A percentile compares a stretch with the other conserved stretches of the same genome.
Conservation (phyloP, 2,888 invertebrate species). For the Cantharis rustica region DNA sequence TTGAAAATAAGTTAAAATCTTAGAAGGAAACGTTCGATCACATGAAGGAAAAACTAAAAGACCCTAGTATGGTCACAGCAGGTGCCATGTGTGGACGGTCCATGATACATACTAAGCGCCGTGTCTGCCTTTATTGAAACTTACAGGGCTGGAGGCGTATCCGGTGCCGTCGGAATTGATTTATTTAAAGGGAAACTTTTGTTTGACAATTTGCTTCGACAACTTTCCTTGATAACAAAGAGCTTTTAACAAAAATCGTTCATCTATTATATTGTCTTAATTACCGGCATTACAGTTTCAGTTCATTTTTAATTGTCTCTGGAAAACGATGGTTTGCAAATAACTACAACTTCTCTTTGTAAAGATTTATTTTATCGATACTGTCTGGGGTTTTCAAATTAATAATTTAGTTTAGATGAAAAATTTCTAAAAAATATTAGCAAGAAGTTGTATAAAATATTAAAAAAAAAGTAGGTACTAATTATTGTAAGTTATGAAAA, state of each 20-base stretch:
- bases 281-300: not conserved
- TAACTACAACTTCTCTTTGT: not conserved
- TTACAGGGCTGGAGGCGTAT: slow-evolving; percentile 21
- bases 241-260: not conserved
- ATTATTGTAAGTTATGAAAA: not conserved
- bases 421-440: too few species aligned
- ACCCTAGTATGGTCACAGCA: slow-evolving; percentile 2
- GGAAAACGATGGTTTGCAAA: not conserved
- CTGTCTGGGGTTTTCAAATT: not conserved
- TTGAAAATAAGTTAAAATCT: not conserved
- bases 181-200: slow-evolving; percentile 27
- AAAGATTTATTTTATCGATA: not conserved
- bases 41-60: slow-evolving; percentile 9
- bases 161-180: slow-evolving; percentile 29
- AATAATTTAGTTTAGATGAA: not conserved
- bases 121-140: slow-evolving; percentile 32
- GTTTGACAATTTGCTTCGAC: slow-evolving; percentile 1
- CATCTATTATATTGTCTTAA: not conserved
- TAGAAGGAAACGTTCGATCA: slow-evolving; percentile 9
- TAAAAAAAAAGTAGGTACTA: not conserved
- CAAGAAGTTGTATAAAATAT: not conserved
- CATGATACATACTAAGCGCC: slow-evolving; percentile 28
- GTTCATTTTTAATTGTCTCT: not conserved
- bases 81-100: slow-evolving; percentile 25
- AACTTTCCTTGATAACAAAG: not conserved